Conservation (phyloP, 2,888 invertebrate genomes). For the Drepanosiphum platanoidis region DNA sequence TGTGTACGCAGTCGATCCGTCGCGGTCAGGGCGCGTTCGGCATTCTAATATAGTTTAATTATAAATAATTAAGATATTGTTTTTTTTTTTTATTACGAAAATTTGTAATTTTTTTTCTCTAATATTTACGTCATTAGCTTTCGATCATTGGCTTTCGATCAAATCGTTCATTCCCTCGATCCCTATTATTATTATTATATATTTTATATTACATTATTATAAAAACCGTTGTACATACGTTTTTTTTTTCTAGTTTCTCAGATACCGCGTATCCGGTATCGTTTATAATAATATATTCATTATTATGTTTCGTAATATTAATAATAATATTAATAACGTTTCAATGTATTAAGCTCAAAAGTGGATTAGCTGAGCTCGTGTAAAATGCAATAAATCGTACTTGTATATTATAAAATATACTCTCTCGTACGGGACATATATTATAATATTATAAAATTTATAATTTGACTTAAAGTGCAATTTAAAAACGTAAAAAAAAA, state of each 20-base stretch:
- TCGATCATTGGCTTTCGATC: not conserved
- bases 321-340: slow-evolving; percentile 21
- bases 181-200: slow-evolving; percentile 10
- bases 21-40: too few relatives aligned
- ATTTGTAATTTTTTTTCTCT: not conserved
- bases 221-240: slow-evolving; percentile 44
- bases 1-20: too few relatives aligned
- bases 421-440: too few relatives aligned
- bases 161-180: not conserved
- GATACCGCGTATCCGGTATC: not conserved
- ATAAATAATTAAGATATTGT: too few relatives aligned
- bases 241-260: slow-evolving; percentile 1
- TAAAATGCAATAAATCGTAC: slow-evolving; percentile 60
- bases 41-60: too few relatives aligned
- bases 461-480: slow-evolving; percentile 25
- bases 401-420: slow-evolving; percentile 7
- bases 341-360: slow-evolving; percentile 46
- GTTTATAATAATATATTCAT: not conserved
- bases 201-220: too few relatives aligned
- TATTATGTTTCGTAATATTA: not conserved
- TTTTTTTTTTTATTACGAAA: not conserved
- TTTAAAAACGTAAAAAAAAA: too few relatives aligned
- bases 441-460: too few relatives aligned
- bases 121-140: not conserved
- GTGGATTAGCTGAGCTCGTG: slow-evolving; percentile 51